Percentiles rank a stretch among this genome's conserved stretches.
Evolutionary conservation across 2,888 invertebrate species (phyloP).

Genomic region (Scaptomyza polygonia): DNA sequence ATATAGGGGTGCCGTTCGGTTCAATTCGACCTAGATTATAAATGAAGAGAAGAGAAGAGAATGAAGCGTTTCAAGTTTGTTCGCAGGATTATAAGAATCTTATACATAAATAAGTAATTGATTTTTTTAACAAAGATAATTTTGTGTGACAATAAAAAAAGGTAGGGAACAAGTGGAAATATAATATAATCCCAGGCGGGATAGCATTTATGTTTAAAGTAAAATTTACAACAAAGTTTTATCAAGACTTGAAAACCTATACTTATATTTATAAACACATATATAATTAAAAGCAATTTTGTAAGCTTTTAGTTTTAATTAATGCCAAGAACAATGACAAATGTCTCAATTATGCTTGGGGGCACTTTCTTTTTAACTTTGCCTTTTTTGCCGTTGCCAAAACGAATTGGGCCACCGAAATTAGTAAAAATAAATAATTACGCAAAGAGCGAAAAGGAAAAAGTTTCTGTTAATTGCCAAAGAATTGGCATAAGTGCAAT

Average conservation of each 20-base stretch:
- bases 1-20: not conserved
- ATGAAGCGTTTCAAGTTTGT: constrained; percentile 23
- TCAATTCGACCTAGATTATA: constrained; percentile 3
- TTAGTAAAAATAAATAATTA: constrained; percentile 77
- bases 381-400: constrained; percentile 3
- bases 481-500: not conserved
- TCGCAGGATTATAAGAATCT: constrained; percentile 18
- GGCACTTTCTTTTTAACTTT: constrained; percentile 62
- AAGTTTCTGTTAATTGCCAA: not conserved
- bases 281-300: constrained; percentile 7
- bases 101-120: constrained; percentile 22
- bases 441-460: constrained; percentile 29
- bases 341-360: constrained; percentile 66
- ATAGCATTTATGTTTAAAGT: not conserved
- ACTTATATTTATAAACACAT: not conserved
- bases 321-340: constrained; percentile 47
- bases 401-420: constrained; percentile 58
- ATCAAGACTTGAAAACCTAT: not conserved
- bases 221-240: too few species aligned
- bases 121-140: constrained; percentile 8
- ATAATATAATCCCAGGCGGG: not conserved
- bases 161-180: not conserved
- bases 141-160: constrained; percentile 35
- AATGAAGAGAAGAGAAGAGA: constrained; percentile 4
- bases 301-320: constrained; percentile 32